phyloP scores from a whole-genome alignment of 2,797 vertebrate species.

The Alca torda region DNA sequence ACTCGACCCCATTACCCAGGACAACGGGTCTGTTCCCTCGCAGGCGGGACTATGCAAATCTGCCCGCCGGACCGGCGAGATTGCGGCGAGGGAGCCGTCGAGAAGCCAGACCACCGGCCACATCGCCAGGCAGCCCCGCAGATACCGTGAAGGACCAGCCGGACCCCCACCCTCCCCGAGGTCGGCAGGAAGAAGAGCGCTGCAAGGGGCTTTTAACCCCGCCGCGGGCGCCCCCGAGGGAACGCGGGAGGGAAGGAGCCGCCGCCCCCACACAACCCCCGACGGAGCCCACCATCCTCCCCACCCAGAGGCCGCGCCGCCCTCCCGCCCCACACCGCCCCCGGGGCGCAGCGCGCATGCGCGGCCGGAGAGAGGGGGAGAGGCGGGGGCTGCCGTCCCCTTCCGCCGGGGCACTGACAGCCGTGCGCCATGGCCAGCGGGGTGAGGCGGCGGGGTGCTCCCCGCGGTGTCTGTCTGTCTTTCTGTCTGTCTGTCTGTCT shows the following conservation, averaged over 20 bases:
- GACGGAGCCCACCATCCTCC: too few species aligned
- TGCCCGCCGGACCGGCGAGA: not conserved
- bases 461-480: not conserved
- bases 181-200: rapidly evolving
- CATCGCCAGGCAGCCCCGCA: not conserved
- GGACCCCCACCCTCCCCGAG: rapidly evolving
- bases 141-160: too few species aligned
- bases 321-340: too few species aligned
- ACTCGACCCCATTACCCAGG: too few species aligned
- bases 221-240: rapidly evolving
- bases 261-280: rapidly evolving
- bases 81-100: not conserved
- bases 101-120: not conserved
- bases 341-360: not conserved
- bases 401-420: rapidly evolving
- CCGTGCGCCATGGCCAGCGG: not conserved
- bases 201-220: too few species aligned
- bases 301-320: too few species aligned
- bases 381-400: not conserved
- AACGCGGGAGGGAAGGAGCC: rapidly evolving
- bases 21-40: not conserved
- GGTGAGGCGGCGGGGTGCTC: not conserved
- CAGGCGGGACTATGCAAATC: rapidly evolving
- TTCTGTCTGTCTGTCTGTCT: too few species aligned
- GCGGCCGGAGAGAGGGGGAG: not conserved